Conservation (phyloP, 2,888 invertebrate species). For the Zele albiditarsus region DNA sequence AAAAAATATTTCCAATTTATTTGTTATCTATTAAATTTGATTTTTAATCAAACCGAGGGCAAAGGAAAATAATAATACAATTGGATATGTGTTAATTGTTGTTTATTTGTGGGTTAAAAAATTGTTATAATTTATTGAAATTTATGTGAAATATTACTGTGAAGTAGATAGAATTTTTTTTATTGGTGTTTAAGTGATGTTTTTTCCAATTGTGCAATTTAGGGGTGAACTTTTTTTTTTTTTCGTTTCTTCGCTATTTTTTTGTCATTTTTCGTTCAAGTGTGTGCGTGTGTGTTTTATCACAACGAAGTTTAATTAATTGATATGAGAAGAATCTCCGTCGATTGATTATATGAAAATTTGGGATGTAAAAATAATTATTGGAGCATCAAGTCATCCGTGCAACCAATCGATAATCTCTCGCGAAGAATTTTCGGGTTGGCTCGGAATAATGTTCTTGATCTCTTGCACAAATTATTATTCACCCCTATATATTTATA, state of each 20-base stretch:
- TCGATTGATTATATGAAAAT: not conserved
- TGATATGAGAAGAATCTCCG: not conserved
- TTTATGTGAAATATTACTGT: not conserved
- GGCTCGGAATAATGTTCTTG: constrained; percentile 36
- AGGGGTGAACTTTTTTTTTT: not conserved
- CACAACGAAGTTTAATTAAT: not conserved
- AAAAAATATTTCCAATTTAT: not conserved
- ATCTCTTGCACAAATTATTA: not conserved
- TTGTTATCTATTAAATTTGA: not conserved
- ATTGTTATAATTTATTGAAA: not conserved
- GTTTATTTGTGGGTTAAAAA: not conserved
- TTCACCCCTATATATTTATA: not conserved
- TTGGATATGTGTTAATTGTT: not conserved
- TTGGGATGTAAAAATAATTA: not conserved
- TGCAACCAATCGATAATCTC: constrained; percentile 47
- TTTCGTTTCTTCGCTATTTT: no score
- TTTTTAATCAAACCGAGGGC: no score
- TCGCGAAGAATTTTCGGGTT: constrained; percentile 37
- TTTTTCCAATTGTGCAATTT: not conserved
- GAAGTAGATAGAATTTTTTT: not conserved
- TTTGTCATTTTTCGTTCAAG: not conserved
- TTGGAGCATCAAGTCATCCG: constrained; percentile 45
- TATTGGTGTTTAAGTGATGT: constrained; percentile 6
- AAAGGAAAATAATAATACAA: no score
- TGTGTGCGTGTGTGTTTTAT: constrained; percentile 3